A percentile compares a stretch with the other conserved stretches of the same genome.
These are phyloP conservation scores for Maniola jurtina DNA, from an alignment of 1,140 invertebrate species.

Conservation along the genomic window DNA sequence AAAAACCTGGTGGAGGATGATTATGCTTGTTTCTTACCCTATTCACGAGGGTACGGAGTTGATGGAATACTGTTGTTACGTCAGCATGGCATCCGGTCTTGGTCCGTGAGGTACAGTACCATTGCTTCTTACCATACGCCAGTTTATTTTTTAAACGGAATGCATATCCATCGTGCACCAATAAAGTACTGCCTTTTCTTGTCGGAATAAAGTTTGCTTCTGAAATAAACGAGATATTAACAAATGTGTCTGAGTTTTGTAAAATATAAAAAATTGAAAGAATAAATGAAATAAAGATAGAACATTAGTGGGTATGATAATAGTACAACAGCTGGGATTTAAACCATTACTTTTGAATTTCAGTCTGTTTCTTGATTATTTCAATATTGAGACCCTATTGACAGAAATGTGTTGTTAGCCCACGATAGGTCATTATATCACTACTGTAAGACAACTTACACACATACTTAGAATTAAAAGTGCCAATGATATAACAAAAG, in stretches of 20 bases:
- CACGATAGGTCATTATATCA: no score
- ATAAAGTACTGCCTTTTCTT: constrained; percentile 62
- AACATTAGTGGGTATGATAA: no score
- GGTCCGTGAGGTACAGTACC: constrained; percentile 67
- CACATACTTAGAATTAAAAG: no score
- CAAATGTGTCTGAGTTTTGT: constrained; percentile 11
- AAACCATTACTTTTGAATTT: no score
- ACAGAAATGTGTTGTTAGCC: no score
- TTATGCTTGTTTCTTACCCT: constrained; percentile 63
- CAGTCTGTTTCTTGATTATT: no score
- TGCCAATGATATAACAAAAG: no score
- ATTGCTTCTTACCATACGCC: constrained; percentile 72
- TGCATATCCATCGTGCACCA: constrained; percentile 66
- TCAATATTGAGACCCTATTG: no score
- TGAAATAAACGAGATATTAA: constrained; percentile 40
- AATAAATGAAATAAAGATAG: no score
- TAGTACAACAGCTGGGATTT: no score
- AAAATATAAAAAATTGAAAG: background rate
- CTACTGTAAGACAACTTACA: no score
- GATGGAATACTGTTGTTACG: constrained; percentile 55
- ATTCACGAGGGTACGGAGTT: constrained; percentile 48
- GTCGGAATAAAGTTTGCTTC: constrained; percentile 69
- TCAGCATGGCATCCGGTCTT: constrained; percentile 70
- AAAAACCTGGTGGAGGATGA: constrained; percentile 65
- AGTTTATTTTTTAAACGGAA: constrained; percentile 72